Conservation (phyloP, 2,888 invertebrate genomes). For the Xestoiulus laeticollis region DNA sequence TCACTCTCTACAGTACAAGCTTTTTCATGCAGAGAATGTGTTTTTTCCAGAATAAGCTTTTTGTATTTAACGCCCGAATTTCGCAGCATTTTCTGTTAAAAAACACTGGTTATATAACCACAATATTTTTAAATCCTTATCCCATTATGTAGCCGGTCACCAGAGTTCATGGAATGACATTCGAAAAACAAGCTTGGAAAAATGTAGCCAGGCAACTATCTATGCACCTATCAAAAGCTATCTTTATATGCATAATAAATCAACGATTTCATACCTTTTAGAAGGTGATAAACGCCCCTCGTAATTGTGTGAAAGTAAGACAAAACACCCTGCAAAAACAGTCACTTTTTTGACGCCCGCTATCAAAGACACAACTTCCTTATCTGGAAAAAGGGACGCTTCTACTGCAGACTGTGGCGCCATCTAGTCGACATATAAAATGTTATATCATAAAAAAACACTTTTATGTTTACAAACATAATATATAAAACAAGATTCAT, state of each 20-base stretch:
- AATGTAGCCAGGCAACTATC: background rate
- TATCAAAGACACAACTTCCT: conserved; percentile 15
- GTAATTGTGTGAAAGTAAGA: background rate
- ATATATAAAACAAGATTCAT: no score
- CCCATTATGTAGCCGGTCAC: background rate
- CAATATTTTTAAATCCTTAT: background rate
- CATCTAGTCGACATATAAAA: no score
- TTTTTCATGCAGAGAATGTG: background rate
- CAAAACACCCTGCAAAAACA: background rate
- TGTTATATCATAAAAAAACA: no score
- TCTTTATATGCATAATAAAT: background rate
- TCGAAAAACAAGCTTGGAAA: background rate
- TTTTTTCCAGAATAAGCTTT: background rate
- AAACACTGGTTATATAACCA: background rate
- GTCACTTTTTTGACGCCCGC: background rate
- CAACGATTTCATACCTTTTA: background rate
- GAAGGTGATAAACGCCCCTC: background rate
- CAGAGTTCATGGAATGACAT: conserved; percentile 4
- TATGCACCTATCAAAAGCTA: background rate
- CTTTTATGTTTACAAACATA: no score
- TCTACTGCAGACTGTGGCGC: background rate
- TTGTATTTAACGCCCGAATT: background rate
- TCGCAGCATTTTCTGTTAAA: background rate
- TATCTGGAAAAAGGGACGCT: background rate
- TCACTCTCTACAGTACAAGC: background rate